Evolutionary conservation across 2,113 vertebrate species (phyloP).

Genomic region (Propithecus coquereli): DNA sequence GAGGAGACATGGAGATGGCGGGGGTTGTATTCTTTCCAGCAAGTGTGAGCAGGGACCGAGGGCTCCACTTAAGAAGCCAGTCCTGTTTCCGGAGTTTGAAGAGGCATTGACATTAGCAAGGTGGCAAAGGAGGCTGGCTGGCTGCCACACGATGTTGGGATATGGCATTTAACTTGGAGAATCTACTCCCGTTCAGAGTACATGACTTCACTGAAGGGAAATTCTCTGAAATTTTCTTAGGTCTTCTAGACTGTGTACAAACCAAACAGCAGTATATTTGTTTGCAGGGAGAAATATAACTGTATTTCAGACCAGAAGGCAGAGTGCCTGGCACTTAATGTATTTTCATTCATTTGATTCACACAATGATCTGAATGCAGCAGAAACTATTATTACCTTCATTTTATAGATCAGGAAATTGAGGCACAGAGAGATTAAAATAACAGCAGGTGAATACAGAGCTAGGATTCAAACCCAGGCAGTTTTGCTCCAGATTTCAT

Average conservation of each 20-base stretch:
- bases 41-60: neutral
- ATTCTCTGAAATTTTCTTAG: neutral
- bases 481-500: neutral
- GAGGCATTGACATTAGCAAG: neutral
- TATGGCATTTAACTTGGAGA: neutral
- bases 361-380: neutral
- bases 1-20: neutral
- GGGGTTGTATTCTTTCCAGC: neutral
- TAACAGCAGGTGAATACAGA: neutral
- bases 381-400: neutral
- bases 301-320: neutral
- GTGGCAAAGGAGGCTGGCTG: neutral
- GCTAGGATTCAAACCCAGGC: neutral
- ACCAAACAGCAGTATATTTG: neutral
- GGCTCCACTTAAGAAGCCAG: neutral
- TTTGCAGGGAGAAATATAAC: neutral
- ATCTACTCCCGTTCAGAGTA: neutral
- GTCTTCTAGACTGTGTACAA: neutral
- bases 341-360: neutral
- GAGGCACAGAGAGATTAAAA: neutral
- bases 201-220: neutral
- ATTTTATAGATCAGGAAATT: neutral
- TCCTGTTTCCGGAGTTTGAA: neutral
- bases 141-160: neutral
- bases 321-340: neutral